These are phyloP conservation scores for Macroglossus sobrinus DNA, from an alignment of 2,113 vertebrate genomes.

Conservation along the genomic window DNA sequence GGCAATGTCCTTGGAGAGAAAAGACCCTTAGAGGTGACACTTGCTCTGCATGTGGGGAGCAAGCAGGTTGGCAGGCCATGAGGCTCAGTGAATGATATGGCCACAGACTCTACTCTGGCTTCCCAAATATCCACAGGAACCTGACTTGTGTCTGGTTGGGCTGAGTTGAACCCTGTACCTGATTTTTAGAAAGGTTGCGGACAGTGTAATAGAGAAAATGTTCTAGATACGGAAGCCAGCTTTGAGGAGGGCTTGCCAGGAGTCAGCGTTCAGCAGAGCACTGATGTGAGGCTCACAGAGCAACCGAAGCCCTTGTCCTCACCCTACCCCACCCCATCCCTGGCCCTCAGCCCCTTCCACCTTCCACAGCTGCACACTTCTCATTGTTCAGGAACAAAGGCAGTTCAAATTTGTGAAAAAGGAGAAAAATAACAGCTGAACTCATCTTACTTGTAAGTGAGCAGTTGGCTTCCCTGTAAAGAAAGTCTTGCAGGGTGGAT, in stretches of 20 bases:
- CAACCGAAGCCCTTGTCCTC: background rate
- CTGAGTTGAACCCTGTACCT: background rate
- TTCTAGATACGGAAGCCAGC: background rate
- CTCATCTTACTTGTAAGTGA: constrained; percentile 49
- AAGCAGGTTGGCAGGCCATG: background rate
- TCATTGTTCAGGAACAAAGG: constrained; percentile 54
- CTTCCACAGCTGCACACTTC: background rate
- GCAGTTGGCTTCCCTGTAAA: background rate
- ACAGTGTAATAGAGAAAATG: background rate
- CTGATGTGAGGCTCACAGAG: background rate
- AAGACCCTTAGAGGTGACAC: background rate
- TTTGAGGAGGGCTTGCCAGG: background rate
- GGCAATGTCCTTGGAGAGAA: background rate
- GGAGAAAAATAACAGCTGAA: background rate
- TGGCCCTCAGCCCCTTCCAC: background rate
- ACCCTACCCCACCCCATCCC: background rate
- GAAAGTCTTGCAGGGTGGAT: background rate
- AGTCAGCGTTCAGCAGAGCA: background rate
- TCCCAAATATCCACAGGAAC: background rate
- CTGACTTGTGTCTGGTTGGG: background rate
- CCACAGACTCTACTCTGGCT: background rate
- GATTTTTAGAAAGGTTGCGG: background rate
- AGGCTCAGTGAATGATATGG: background rate
- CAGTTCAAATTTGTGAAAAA: constrained; percentile 6
- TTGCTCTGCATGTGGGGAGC: background rate